Percentiles rank a stretch among this genome's conserved stretches.
phyloP scores from a whole-genome alignment of 2,888 invertebrate species.

The Eupithecia subfuscata region DNA sequence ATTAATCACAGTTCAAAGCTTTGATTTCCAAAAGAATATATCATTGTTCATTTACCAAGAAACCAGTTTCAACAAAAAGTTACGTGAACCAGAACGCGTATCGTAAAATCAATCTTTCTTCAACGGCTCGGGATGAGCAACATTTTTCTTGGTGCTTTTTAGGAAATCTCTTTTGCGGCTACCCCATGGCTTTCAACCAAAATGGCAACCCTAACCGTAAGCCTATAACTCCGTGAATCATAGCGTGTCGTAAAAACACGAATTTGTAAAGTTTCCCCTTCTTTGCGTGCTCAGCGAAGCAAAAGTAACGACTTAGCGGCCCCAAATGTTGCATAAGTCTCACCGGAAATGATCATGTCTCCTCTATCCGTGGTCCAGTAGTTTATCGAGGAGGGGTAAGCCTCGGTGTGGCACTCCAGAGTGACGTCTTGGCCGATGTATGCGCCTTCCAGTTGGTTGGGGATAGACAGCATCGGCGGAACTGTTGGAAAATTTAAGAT shows the following conservation, averaged over 20 bases:
- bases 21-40: not conserved
- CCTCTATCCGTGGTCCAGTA: conserved; percentile 97
- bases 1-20: not conserved
- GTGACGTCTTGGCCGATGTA: conserved; percentile 95
- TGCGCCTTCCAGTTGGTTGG: conserved; percentile 95
- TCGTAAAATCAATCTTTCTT: conserved; percentile 31
- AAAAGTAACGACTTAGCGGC: conserved; percentile 45
- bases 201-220: conserved; percentile 46
- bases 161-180: conserved; percentile 32
- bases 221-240: conserved; percentile 49
- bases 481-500: conserved; percentile 80
- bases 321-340: conserved; percentile 61
- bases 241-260: conserved; percentile 49
- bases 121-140: conserved; percentile 24
- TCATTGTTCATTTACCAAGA: conserved; percentile 19
- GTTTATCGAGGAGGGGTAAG: conserved; percentile 96
- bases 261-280: conserved; percentile 50
- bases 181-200: conserved; percentile 38
- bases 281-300: conserved; percentile 47
- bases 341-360: conserved; percentile 97
- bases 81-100: conserved; percentile 29
- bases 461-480: conserved; percentile 97
- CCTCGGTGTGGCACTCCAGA: conserved; percentile 95
- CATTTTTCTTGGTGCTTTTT: conserved; percentile 28
- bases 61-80: conserved; percentile 25